Base-by-base conservation (phyloP, 1,140 invertebrate genomes). In the Drosophila busckii region DNA sequence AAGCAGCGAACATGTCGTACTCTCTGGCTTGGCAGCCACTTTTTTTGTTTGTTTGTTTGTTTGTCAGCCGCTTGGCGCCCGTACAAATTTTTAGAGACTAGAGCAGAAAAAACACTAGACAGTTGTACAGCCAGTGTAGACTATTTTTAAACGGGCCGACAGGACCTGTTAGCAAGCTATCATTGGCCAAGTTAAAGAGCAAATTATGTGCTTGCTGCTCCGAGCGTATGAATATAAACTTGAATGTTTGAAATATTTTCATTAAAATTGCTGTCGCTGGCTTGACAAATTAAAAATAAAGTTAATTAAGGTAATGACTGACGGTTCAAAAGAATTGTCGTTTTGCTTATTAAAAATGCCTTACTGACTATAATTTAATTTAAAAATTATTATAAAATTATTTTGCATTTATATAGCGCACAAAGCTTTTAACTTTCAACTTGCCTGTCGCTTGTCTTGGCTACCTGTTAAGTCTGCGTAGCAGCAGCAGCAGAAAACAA, bases 1-100 rank as follows among this genome's bases (percentile, higher is more conserved):
- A 80, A 80, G 70, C 69, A 75, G 75, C 69, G 62, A 75, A 80
- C 75, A 61, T 75, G 75, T 80, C 82, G 82, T 71, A 41, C 60
- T 38, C 17, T 29, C 16, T 22, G 22, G 28, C 10, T 15, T 29
- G 5, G 12, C 35, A 29, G 10, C 59, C 69, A 40, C 64, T 71
- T 61, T 55, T 44, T 71, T 54, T 61, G 54, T 40, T 16, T 54
- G 22, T 31, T 37, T 65, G 49, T 61, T 46, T 53, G 25, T 29
- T 20, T 41, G 15, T 37, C 23, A 48, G 31, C 44, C 35, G 35
- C 29, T 42, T 58, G 60, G 53, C 60, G 53, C 45, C 53, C 45
- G 17, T 49, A 56, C 22, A 42, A 42, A 42, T 56, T 37, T 28
- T 38, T 26, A 17, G 26, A 28, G 20, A 26, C 26, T 2, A 53